Evolutionary conservation across 2,113 vertebrate genomes (phyloP).

Genomic region (Oncorhynchus tshawytscha): DNA sequence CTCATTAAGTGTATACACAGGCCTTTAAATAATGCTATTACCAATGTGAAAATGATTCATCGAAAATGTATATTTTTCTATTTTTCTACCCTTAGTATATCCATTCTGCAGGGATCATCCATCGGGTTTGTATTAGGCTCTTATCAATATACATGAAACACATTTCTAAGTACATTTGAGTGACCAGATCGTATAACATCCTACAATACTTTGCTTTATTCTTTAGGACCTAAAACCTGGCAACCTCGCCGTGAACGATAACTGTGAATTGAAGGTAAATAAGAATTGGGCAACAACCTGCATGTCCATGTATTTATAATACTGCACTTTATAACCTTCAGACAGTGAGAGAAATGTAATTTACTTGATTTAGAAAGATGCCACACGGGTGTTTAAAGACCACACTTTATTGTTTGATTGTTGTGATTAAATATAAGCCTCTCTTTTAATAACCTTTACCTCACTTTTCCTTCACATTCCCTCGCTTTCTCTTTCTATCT

Average conservation of each 20-base stretch:
- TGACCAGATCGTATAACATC: not conserved
- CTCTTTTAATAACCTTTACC: too few species aligned
- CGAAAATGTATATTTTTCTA: constrained; percentile 23
- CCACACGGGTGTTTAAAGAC: too few species aligned
- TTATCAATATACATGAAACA: not conserved
- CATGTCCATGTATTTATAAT: too few species aligned
- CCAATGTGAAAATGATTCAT: too few species aligned
- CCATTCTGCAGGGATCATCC: constrained; percentile 79
- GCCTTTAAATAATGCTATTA: too few species aligned
- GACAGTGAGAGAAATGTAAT: too few species aligned
- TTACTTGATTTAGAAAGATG: too few species aligned
- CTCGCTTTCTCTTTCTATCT: not conserved
- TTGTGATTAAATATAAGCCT: too few species aligned
- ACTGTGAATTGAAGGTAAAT: constrained; percentile 79
- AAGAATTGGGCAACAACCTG: too few species aligned
- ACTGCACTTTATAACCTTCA: not conserved
- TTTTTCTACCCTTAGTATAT: constrained; percentile 65
- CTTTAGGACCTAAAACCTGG: constrained; percentile 78
- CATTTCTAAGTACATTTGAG: not conserved
- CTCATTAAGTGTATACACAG: too few species aligned
- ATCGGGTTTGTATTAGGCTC: constrained; percentile 64
- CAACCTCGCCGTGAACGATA: constrained; percentile 77
- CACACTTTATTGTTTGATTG: too few species aligned
- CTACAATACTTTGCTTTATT: not conserved
- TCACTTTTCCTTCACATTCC: not conserved